A percentile compares a stretch with the other conserved stretches of the same genome.
Conservation (phyloP, 1,140 invertebrate species). For the Caenorhabditis inopinata region DNA sequence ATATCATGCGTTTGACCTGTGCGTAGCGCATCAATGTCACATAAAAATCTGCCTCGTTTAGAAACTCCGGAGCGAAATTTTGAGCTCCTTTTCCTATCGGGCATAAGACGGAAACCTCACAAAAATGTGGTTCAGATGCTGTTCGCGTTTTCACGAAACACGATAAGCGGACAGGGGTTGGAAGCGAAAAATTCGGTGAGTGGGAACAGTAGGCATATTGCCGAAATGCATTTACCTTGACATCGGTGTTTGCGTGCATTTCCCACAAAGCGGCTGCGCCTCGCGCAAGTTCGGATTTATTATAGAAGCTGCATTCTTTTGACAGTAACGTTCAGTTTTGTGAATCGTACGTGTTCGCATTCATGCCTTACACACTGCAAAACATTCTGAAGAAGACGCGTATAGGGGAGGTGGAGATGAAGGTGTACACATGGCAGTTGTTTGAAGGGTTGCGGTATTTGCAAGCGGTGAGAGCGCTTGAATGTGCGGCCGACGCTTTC, state of each 20-base stretch:
- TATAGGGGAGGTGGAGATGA: constrained; percentile 51
- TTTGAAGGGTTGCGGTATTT: constrained; percentile 54
- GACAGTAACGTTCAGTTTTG: constrained; percentile 56
- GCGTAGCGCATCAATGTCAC: too few species aligned
- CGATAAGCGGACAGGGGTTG: background rate
- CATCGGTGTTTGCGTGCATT: too few species aligned
- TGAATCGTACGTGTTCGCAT: constrained; percentile 56
- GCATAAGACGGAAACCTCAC: constrained; percentile 44
- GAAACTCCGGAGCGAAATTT: constrained; percentile 33
- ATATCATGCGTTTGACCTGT: too few species aligned
- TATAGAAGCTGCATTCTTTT: too few species aligned
- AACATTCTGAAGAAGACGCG: constrained; percentile 29
- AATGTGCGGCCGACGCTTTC: background rate
- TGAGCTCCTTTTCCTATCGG: constrained; percentile 43
- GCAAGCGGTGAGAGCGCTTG: background rate
- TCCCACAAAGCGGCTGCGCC: too few species aligned
- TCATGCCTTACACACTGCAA: constrained; percentile 52
- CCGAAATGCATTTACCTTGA: too few species aligned
- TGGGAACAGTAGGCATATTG: too few species aligned
- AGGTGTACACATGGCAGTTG: constrained; percentile 59
- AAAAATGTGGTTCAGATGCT: constrained; percentile 58
- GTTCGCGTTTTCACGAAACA: constrained; percentile 44
- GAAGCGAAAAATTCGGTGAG: background rate
- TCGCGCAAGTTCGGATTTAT: too few species aligned
- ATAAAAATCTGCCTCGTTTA: too few species aligned